A percentile compares a stretch with the other conserved stretches of the same genome.
Conservation (phyloP, 2,113 vertebrate genomes). For the Gallinago undulata region DNA sequence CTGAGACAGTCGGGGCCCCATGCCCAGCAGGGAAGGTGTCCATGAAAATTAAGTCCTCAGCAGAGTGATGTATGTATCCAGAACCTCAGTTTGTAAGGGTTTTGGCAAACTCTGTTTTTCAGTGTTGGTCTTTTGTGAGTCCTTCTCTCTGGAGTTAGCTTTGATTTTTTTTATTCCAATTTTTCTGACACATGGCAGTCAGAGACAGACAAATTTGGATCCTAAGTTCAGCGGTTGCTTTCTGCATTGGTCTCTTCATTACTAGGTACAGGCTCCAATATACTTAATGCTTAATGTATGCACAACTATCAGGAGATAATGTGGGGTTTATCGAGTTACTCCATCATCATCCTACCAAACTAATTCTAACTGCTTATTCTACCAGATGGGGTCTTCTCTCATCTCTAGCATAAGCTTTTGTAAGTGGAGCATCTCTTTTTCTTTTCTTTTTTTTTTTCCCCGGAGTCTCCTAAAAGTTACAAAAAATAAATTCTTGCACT, state of each 20-base stretch:
- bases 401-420: neutral
- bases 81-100: neutral
- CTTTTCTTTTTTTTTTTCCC: neutral
- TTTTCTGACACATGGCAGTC: neutral
- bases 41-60: neutral
- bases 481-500: neutral
- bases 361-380: neutral
- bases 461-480: neutral
- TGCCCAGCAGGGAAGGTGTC: neutral
- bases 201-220: neutral
- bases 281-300: neutral
- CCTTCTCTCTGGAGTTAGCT: neutral
- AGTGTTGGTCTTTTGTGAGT: neutral
- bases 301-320: neutral
- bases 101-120: neutral
- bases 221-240: neutral
- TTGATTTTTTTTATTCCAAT: neutral
- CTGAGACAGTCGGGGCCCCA: neutral
- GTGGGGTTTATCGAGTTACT: neutral
- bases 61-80: neutral
- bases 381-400: neutral
- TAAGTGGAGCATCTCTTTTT: neutral
- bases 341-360: accelerated
- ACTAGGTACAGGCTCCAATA: neutral
- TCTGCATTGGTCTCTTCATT: neutral